phyloP scores from a whole-genome alignment of 2,113 vertebrate species.

The Mesoclemmys tuberculata region DNA sequence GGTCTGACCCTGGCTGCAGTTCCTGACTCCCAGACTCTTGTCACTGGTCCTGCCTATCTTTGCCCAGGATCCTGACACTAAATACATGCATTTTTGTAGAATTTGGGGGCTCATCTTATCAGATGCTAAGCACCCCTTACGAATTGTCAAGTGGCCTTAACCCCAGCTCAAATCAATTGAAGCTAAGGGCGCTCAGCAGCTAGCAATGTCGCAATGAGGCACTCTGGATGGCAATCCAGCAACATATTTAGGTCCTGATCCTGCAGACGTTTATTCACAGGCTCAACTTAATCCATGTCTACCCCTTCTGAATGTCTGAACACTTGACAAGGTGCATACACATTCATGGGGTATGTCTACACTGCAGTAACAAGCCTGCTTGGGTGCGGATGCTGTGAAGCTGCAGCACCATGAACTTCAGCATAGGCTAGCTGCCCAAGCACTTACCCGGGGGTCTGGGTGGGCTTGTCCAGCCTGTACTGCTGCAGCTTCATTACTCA shows the following conservation, averaged over 20 bases:
- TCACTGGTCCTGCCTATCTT: not conserved
- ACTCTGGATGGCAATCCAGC: not conserved
- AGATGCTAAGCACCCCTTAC: not conserved
- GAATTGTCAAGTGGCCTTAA: not conserved
- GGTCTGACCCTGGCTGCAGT: not conserved
- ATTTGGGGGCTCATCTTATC: not conserved
- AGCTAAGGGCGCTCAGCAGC: not conserved
- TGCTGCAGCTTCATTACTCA: not conserved
- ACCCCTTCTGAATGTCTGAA: not conserved
- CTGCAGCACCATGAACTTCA: not conserved
- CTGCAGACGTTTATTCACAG: not conserved
- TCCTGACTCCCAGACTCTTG: not conserved
- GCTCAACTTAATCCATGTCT: not conserved
- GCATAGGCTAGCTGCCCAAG: not conserved
- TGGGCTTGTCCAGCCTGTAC: not conserved
- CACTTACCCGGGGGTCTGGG: not conserved
- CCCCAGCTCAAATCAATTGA: not conserved
- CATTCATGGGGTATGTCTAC: not conserved
- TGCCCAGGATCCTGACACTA: not conserved
- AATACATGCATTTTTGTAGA: not conserved
- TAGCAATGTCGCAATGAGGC: not conserved
- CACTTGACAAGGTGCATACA: not conserved
- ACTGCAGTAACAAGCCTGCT: not conserved
- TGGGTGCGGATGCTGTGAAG: not conserved
- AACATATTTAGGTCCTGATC: not conserved